Conservation (phyloP, 2,113 vertebrate species). For the Scopus umbretta region DNA sequence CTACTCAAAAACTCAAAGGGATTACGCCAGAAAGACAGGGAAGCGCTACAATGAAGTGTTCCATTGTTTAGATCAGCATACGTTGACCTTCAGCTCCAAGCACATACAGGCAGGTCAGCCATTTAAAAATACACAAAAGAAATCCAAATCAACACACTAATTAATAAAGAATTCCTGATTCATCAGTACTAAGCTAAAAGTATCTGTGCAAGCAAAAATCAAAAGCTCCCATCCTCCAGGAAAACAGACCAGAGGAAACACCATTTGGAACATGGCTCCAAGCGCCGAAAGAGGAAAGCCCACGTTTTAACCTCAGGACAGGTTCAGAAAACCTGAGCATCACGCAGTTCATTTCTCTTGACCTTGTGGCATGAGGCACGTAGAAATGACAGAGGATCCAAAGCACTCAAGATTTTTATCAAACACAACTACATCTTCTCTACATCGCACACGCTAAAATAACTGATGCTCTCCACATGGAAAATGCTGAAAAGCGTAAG, state of each 20-base stretch:
- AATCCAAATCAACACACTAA: neutral
- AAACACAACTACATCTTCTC: neutral
- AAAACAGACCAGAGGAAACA: neutral
- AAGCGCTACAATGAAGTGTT: neutral
- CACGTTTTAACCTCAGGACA: neutral
- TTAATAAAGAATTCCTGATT: neutral
- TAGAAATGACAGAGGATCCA: neutral
- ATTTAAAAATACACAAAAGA: neutral
- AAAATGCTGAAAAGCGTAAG: neutral
- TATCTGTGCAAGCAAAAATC: neutral
- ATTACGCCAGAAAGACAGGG: neutral
- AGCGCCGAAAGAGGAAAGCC: neutral
- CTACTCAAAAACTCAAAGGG: neutral
- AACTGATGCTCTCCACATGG: neutral
- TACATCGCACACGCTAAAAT: neutral
- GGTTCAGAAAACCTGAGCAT: neutral
- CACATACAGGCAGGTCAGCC: neutral
- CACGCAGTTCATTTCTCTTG: neutral
- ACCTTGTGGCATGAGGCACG: neutral
- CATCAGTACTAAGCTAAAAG: neutral
- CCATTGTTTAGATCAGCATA: neutral
- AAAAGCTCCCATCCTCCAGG: neutral
- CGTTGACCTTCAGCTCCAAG: neutral
- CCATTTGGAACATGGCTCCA: neutral
- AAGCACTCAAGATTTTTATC: neutral